Evolutionary conservation across 2,113 vertebrate species (phyloP), one percentile per base, ranked within the genome.

Genomic region (Chloropsis hardwickii): DNA sequence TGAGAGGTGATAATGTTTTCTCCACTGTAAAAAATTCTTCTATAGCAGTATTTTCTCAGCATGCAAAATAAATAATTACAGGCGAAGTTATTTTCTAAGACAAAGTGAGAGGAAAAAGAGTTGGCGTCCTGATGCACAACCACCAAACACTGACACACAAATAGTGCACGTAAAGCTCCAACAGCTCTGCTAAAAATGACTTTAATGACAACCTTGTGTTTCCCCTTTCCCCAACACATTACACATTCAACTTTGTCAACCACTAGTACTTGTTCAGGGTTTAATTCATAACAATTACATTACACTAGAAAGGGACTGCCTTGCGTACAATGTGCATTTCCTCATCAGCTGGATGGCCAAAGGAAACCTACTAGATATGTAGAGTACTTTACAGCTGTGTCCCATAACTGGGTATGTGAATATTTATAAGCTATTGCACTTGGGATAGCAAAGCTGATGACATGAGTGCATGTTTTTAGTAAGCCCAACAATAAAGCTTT

Each of bases 371-470:
- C 20, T 14, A 60, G 40, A 72, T 66, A 70, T 60, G 20, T 24
- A 73, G 85, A 94, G 47, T 19, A 31, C 37, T 6, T 72, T 31
- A 85, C 62, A 90, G 62, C 58, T 70, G 71, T 39, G 27, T 56
- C 60, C 47, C 28, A 37, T 71, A 89, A 79, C 33, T 29, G 66
- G 10, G 12, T 33, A 62, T 51, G 91, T 92, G 45, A 88, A 69
- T 82, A 89, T 87, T 90, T 89, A 87, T 27, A 82, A 95, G 70
- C 47, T 72, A 35, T 42, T 85, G 37, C 87, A 79, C 53, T 71
- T 65, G 58, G 33, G 40, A 95, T 69, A 76, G 20, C 81, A 72
- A 53, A 89, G 72, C 31, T 79, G 81, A 65, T 84, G 48, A 92
- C 67, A 92, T 25, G 27, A 93, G 15, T 18, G 53, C 31, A 33